These are phyloP conservation scores for Hypena proboscidalis DNA, from an alignment of 2,888 invertebrate species.

Conservation along the genomic window DNA sequence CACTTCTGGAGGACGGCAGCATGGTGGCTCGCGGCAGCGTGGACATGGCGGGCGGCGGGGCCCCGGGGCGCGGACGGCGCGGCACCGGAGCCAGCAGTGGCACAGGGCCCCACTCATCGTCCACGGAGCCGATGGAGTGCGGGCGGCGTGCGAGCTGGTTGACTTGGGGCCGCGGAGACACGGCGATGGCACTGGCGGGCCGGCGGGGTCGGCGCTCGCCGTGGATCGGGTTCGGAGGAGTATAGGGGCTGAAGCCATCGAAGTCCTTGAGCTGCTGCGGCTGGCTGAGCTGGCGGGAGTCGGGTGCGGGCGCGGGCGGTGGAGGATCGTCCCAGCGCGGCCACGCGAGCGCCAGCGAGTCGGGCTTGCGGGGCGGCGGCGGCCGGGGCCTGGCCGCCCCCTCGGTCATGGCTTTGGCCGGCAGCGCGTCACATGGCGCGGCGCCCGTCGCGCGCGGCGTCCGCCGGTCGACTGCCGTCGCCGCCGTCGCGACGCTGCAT, in stretches of 20 bases:
- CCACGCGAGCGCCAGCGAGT: constrained; percentile 71
- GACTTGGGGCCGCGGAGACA: constrained; percentile 64
- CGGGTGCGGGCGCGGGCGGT: constrained; percentile 81
- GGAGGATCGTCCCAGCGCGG: constrained; percentile 81
- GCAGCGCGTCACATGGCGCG: constrained; percentile 61
- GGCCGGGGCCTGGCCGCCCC: constrained; percentile 81
- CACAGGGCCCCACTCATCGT: constrained; percentile 75
- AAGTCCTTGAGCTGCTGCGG: constrained; percentile 63
- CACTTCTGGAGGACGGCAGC: constrained; percentile 86
- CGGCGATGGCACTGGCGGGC: constrained; percentile 82
- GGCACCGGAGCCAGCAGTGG: constrained; percentile 84
- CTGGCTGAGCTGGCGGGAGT: constrained; percentile 42
- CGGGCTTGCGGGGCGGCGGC: constrained; percentile 82
- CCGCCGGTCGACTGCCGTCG: constrained; percentile 63
- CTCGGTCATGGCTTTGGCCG: constrained; percentile 74
- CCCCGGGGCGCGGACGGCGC: constrained; percentile 79
- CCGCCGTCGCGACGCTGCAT: constrained; percentile 57
- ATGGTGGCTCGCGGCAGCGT: constrained; percentile 79
- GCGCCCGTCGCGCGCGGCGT: constrained; percentile 64
- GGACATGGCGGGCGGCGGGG: constrained; percentile 75
- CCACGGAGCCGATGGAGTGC: constrained; percentile 86
- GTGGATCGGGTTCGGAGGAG: constrained; percentile 78
- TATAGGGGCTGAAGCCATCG: constrained; percentile 83
- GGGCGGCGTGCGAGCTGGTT: constrained; percentile 79
- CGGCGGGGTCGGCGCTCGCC: constrained; percentile 67